Percentiles rank a stretch among this genome's conserved stretches.
Conservation (phyloP, 2,797 vertebrate species). For the Huso huso region DNA sequence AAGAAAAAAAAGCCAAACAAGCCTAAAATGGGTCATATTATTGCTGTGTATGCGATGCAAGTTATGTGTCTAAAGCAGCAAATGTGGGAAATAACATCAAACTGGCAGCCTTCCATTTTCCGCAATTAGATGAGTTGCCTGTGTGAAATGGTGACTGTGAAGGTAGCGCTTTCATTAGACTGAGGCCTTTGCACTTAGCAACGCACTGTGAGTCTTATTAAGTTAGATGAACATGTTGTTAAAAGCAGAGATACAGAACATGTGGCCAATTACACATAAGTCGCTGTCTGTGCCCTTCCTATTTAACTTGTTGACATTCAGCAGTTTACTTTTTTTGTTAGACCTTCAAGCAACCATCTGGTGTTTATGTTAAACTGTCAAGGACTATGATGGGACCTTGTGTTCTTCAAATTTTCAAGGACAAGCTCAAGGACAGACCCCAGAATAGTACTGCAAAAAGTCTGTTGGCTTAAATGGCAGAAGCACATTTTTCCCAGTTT, state of each 20-base stretch:
- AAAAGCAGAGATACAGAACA: conserved; percentile 61
- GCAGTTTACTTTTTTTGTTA: background rate
- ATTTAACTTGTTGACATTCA: conserved; percentile 32
- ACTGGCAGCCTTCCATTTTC: background rate
- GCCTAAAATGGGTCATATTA: background rate
- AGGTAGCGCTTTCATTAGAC: conserved; percentile 69
- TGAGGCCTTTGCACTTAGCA: conserved; percentile 49
- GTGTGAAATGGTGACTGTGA: conserved; percentile 42
- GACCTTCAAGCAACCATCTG: too few species aligned
- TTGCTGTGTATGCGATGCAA: background rate
- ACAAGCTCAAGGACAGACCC: too few species aligned
- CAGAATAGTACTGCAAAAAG: too few species aligned
- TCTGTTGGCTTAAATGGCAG: too few species aligned
- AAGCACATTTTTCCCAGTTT: too few species aligned
- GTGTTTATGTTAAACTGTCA: too few species aligned
- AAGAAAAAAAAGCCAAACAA: background rate
- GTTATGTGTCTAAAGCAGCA: background rate
- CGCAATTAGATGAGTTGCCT: background rate
- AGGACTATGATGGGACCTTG: too few species aligned
- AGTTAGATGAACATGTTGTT: conserved; percentile 56
- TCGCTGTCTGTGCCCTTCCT: conserved; percentile 57
- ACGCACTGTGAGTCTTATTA: conserved; percentile 63
- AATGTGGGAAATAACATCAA: conserved; percentile 1
- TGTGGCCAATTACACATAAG: conserved; percentile 69
- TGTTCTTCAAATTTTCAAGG: too few species aligned